Evolutionary conservation across 2,113 vertebrate species (phyloP), one percentile per base, ranked within the genome.

Genomic region (Ptilorrhoa leucosticta): DNA sequence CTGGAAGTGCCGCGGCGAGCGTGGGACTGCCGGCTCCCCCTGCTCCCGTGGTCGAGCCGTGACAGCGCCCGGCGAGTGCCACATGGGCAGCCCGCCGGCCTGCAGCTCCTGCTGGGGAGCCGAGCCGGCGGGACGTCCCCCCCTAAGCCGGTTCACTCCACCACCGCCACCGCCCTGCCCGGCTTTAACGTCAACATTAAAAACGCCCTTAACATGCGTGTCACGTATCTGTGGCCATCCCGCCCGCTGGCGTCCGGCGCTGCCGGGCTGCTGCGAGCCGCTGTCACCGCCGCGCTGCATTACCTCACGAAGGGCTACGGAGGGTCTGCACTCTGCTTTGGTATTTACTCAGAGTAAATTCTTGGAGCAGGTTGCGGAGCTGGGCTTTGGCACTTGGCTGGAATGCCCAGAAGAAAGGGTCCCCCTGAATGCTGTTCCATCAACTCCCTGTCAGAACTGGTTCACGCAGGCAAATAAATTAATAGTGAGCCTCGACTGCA

Each of bases 401-500:
- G 18, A 72, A 6, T 3, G n/a, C 56, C 72, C 33, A 23, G 63
- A 20, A 31, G 64, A 30, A 45, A 9, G 13, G 21, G 2, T 11
- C 45, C 69, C 10, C 28, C 60, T 4, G 24, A 54, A 2, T 3
- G 54, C 18, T 24, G 31, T 27, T 76, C 9, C 0, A 10, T 31
- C 65, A 13, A 6, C 31, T 3, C 16, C 27, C 30, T 28, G 48
- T 28, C 40, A 13, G 45, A 68, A 31, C 33, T 10, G 60, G 18
- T 22, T 70, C 14, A 1, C 5, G 0, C 3, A 9, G 37, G 57
- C 26, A 24, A 17, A 61, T 50, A 83, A 53, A 31, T 53, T 3
- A 1, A 3, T 37, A 6, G 10, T 0, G 10, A 54, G 33, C 21
- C 51, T 35, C 2, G 45, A 6, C 39, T 16, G n/a, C 37, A 0